Base-by-base conservation (phyloP, 2,888 invertebrate species). In the Lymantria monacha region DNA sequence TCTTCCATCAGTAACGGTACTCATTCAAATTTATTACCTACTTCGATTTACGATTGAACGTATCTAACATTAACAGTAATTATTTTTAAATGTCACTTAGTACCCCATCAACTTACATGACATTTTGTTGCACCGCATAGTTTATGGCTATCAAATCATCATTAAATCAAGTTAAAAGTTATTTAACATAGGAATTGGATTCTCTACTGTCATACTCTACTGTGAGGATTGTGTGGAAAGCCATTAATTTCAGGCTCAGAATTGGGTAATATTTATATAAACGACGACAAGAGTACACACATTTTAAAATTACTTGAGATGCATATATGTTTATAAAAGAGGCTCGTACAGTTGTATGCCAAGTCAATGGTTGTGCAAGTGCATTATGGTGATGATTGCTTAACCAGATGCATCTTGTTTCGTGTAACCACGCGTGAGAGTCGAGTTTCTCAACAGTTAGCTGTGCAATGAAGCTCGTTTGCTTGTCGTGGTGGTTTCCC, bases 351-450 rank as follows among this genome's bases (percentile, higher is more conserved):
- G 22, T 22, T 22, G 22, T 13, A 41, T n/a, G 13, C 41, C 41
- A n/a, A 14, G 41, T 41, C 11, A 41, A 14, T 12, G 58, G 76
- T 87, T 88, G 83, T 83, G 87, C 79, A 86, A 87, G 77, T 75
- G 75, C 75, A 76, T 72, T 75, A 80, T 79, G 70, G 73, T 74
- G 76, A 68, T 73, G 71, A 74, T 88, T 90, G 78, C 88, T 79
- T 80, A 88, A 88, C 85, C 76, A 76, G 82, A 83, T 87, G 87
- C 87, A 88, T 89, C 86, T 88, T 76, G 82, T 74, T 78, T 74
- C 70, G 75, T 74, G 74, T 70, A 70, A 74, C 69, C 65, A 70
- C 76, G 79, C 79, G 84, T 82, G 86, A 86, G 85, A 85, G 81
- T 82, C 74, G 78, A 81, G 74, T 88, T 87, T 87, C 86, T 82